phyloP scores from a whole-genome alignment of 2,888 invertebrate genomes.

The Leucophenga maculata region DNA sequence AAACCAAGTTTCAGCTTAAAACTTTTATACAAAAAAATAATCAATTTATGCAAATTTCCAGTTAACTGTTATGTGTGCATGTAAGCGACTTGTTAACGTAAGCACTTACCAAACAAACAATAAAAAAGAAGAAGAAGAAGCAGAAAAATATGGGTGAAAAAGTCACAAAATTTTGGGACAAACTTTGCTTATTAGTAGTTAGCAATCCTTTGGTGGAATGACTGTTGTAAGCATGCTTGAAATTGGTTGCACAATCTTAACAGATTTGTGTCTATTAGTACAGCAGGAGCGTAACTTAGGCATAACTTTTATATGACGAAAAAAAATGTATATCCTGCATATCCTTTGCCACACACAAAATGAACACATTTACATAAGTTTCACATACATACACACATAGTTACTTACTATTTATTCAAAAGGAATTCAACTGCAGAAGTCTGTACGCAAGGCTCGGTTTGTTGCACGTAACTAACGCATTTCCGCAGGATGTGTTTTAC shows the following conservation, averaged over 20 bases:
- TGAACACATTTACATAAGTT: too few species aligned
- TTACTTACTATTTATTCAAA: too few species aligned
- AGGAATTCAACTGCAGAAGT: too few species aligned
- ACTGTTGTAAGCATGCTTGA: slow-evolving; percentile 8
- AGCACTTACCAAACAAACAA: not conserved
- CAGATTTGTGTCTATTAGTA: too few species aligned
- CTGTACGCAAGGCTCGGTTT: not conserved
- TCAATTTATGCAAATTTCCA: slow-evolving; percentile 7
- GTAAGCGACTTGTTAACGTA: too few species aligned
- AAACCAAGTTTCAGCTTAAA: not conserved
- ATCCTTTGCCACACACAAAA: too few species aligned
- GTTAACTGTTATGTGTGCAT: not conserved
- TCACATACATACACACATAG: too few species aligned
- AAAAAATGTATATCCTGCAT: too few species aligned
- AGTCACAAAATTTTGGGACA: slow-evolving; percentile 30
- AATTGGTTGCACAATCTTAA: slow-evolving; percentile 27
- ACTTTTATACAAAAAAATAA: slow-evolving; percentile 5
- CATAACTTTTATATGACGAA: too few species aligned
- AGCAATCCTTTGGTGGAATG: slow-evolving; percentile 39
- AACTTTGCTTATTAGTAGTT: slow-evolving; percentile 39
- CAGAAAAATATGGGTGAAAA: too few species aligned
- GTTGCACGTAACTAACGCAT: slow-evolving; percentile 10
- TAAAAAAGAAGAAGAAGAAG: too few species aligned
- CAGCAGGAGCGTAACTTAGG: too few species aligned
- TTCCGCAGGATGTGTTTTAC: slow-evolving; percentile 15